Evolutionary conservation across 2,888 invertebrate species (phyloP).

Genomic region (Drosophila parthenogenetica): DNA sequence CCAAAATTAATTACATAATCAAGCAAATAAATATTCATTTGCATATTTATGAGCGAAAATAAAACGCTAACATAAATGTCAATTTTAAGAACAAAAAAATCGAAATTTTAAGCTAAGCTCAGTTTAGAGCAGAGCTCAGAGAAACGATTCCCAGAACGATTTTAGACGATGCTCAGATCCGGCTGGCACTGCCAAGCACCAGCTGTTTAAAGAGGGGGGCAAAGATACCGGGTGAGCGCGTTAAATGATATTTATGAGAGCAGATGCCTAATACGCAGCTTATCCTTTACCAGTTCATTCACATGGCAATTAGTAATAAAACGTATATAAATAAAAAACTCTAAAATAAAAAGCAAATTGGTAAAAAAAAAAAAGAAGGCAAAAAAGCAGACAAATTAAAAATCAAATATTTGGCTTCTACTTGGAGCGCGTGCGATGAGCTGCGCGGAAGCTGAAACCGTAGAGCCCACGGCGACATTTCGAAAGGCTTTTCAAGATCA

Average conservation of each 20-base stretch:
- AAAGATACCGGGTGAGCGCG: background rate
- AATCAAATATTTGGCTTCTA: slow-evolving; percentile 36
- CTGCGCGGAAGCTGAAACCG: slow-evolving; percentile 61
- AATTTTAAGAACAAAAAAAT: slow-evolving; percentile 60
- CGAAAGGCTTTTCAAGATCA: slow-evolving; percentile 79
- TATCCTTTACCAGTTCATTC: slow-evolving; percentile 80
- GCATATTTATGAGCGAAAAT: slow-evolving; percentile 77
- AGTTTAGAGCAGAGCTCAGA: background rate
- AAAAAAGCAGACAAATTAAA: slow-evolving; percentile 7
- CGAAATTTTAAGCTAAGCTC: background rate
- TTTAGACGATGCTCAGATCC: slow-evolving; percentile 61
- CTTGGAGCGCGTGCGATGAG: slow-evolving; percentile 59
- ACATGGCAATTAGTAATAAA: slow-evolving; percentile 63
- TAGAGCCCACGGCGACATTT: slow-evolving; percentile 63
- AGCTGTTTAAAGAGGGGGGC: slow-evolving; percentile 14
- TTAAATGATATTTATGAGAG: slow-evolving; percentile 49
- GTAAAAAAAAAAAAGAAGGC: slow-evolving; percentile 3
- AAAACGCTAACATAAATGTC: slow-evolving; percentile 44
- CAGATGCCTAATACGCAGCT: slow-evolving; percentile 27
- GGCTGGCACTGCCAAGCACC: slow-evolving; percentile 82
- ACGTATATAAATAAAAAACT: slow-evolving; percentile 7
- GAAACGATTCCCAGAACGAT: too few species aligned
- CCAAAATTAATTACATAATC: slow-evolving; percentile 70
- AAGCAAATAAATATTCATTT: slow-evolving; percentile 52
- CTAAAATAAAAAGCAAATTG: slow-evolving; percentile 5